Conservation (phyloP, 2,797 vertebrate genomes). For the Eupleurogrammus muticus region DNA sequence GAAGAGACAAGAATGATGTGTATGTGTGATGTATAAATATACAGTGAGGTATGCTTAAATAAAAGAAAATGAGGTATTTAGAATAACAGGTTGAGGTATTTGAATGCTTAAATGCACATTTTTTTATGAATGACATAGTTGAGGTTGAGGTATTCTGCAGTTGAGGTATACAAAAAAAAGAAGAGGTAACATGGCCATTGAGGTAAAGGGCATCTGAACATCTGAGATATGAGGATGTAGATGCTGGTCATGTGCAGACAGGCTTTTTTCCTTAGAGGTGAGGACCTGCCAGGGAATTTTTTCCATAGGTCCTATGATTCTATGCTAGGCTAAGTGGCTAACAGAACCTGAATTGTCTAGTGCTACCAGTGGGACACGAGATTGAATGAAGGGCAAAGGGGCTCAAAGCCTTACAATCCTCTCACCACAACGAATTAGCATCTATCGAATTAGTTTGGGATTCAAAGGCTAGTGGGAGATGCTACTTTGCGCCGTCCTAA, state of each 20-base stretch:
- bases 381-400: constrained; percentile 27
- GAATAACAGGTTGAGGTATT: constrained; percentile 72
- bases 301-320: constrained; percentile 43
- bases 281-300: constrained; percentile 47
- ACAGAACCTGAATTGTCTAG: constrained; percentile 57
- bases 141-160: constrained; percentile 76
- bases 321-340: constrained; percentile 45
- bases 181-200: constrained; percentile 14
- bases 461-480: constrained; percentile 44
- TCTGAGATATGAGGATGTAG: constrained; percentile 49
- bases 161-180: constrained; percentile 53
- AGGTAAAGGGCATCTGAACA: constrained; percentile 48
- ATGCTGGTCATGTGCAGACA: constrained; percentile 58
- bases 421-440: constrained; percentile 27
- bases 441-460: constrained; percentile 24
- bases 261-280: constrained; percentile 56
- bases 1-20: constrained; percentile 65
- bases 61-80: constrained; percentile 72
- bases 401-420: constrained; percentile 54
- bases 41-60: constrained; percentile 64
- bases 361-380: constrained; percentile 59
- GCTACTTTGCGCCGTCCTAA: constrained; percentile 30
- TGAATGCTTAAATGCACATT: constrained; percentile 66
- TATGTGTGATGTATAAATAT: constrained; percentile 64
- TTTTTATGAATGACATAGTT: constrained; percentile 53